Evolutionary conservation across 64 coral and sea anemone species (phyloP).

Genomic region (Astreopora myriophthalma): DNA sequence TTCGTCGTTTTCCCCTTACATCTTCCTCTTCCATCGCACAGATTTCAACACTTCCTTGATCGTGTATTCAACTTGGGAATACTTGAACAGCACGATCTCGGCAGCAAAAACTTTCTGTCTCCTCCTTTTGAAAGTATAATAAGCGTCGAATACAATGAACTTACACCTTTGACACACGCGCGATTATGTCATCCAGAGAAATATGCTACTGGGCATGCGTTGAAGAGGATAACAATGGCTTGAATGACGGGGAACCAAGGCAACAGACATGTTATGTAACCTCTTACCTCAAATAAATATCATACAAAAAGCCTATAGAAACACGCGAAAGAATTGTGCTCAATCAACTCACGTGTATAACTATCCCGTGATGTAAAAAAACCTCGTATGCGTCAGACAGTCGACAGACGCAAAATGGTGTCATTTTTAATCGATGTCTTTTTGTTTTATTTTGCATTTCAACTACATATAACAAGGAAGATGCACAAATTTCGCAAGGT

Average conservation of each 20-base stretch:
- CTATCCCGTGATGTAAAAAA: neutral
- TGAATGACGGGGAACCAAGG: neutral
- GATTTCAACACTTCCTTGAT: neutral
- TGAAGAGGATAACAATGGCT: neutral
- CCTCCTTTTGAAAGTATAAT: constrained; percentile 10
- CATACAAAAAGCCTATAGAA: neutral
- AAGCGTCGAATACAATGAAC: neutral
- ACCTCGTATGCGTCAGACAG: neutral
- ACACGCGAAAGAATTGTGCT: neutral
- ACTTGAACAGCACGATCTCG: neutral
- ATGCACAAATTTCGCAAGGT: no score
- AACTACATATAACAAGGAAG: no score
- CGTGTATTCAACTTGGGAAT: neutral
- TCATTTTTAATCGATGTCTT: neutral
- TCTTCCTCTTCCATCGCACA: constrained; percentile 52
- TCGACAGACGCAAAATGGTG: no score
- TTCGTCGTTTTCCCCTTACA: constrained; percentile 1
- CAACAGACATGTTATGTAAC: constrained; percentile 29
- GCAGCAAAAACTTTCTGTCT: neutral
- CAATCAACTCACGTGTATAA: neutral
- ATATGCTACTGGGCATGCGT: constrained; percentile 1
- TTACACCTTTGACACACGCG: constrained; percentile 49
- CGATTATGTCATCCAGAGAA: constrained; percentile 14
- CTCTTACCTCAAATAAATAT: neutral
- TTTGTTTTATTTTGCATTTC: no score